phyloP scores from a whole-genome alignment of 2,113 vertebrate genomes.

The Callaeas wilsoni region DNA sequence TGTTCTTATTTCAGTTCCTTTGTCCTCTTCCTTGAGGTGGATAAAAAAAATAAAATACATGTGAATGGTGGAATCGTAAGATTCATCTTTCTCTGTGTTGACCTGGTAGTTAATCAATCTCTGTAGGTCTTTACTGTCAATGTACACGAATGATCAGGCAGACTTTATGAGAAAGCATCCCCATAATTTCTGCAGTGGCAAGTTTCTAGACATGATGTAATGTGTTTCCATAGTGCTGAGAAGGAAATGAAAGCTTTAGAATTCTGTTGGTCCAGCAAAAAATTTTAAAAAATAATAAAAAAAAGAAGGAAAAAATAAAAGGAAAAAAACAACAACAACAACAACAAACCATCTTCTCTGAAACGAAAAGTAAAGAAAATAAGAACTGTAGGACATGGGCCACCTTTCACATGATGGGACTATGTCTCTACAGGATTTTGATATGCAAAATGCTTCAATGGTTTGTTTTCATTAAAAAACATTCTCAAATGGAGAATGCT shows the following conservation, averaged over 20 bases:
- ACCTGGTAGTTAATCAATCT: background rate
- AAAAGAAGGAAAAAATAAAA: background rate
- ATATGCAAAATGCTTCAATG: accelerated
- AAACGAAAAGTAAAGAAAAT: background rate
- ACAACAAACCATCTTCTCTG: background rate
- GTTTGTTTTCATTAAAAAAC: background rate
- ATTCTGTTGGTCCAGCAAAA: background rate
- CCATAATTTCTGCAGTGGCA: background rate
- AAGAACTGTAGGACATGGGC: background rate
- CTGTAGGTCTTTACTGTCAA: background rate
- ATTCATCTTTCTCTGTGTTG: background rate
- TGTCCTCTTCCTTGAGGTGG: background rate
- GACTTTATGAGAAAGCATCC: background rate
- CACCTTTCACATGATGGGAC: background rate
- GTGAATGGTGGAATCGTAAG: background rate
- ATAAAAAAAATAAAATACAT: background rate
- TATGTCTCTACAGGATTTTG: background rate
- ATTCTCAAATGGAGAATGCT: background rate
- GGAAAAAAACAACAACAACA: background rate
- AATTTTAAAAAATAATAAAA: background rate
- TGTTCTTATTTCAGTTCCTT: background rate
- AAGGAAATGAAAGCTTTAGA: background rate
- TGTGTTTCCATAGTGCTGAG: background rate
- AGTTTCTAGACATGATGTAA: background rate
- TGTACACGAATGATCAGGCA: background rate